Conservation (phyloP, 2,888 invertebrate species). For the Dryomyza anilis region DNA sequence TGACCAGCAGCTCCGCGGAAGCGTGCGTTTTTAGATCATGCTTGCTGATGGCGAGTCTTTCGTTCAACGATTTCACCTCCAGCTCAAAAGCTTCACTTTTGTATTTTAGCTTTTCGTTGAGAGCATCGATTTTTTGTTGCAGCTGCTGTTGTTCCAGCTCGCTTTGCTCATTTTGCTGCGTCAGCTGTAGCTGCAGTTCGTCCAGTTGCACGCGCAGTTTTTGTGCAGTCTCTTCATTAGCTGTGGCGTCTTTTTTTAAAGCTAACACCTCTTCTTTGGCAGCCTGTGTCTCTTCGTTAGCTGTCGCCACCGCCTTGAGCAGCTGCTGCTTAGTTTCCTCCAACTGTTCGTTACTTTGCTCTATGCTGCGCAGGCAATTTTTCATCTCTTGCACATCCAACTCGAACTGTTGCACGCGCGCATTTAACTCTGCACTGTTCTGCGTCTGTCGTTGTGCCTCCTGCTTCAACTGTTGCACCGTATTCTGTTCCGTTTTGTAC, state of each 20-base stretch:
- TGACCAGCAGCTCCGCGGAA: constrained; percentile 31
- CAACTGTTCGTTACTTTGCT: constrained; percentile 30
- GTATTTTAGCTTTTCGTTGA: constrained; percentile 12
- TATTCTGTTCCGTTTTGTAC: constrained; percentile 36
- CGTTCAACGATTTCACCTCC: constrained; percentile 27
- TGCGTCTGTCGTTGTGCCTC: constrained; percentile 25
- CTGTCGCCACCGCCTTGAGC: constrained; percentile 16
- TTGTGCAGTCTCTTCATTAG: constrained; percentile 15
- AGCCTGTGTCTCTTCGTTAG: constrained; percentile 27
- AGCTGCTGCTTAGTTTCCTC: constrained; percentile 25
- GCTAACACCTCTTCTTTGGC: constrained; percentile 14
- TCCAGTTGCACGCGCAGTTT: constrained; percentile 18
- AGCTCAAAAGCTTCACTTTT: constrained; percentile 28
- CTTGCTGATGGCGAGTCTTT: constrained; percentile 18
- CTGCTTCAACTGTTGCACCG: constrained; percentile 35
- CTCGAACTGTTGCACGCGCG: constrained; percentile 26
- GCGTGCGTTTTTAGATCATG: constrained; percentile 23
- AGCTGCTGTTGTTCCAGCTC: constrained; percentile 11
- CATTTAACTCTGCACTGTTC: constrained; percentile 31
- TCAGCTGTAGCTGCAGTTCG: background rate
- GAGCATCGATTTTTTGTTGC: constrained; percentile 18
- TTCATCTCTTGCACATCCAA: constrained; percentile 28
- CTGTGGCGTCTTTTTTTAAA: constrained; percentile 17
- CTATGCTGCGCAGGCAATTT: constrained; percentile 23
- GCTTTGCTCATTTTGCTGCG: constrained; percentile 11